phyloP scores from a whole-genome alignment of 92 coral and sea anemone genomes.

The Epizoanthus stellaris region DNA sequence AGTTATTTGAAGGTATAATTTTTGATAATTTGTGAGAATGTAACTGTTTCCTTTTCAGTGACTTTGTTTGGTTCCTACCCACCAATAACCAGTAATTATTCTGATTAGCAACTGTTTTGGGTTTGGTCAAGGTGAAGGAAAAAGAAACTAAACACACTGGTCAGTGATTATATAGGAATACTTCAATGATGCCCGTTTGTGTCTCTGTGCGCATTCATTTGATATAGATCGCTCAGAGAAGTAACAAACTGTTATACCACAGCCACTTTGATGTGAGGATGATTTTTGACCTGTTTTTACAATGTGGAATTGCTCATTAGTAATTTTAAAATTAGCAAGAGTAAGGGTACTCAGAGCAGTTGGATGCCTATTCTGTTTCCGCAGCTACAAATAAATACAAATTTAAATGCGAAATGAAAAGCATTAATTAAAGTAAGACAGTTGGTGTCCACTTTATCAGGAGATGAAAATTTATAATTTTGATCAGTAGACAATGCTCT shows the following conservation, averaged over 20 bases:
- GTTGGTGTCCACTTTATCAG: no score
- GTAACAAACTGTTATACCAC: no score
- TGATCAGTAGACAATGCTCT: background rate
- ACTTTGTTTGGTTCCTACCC: background rate
- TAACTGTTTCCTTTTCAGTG: background rate
- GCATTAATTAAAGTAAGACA: background rate
- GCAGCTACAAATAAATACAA: background rate
- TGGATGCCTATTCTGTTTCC: background rate
- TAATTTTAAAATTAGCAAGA: background rate
- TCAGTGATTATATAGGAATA: background rate
- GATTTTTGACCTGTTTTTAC: background rate
- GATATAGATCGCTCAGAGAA: no score
- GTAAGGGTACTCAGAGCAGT: background rate
- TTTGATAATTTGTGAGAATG: background rate
- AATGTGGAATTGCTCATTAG: background rate
- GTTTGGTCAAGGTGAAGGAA: constrained; percentile 13
- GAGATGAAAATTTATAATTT: background rate
- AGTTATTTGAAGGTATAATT: background rate
- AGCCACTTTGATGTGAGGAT: no score
- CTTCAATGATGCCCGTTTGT: no score
- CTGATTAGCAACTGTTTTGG: constrained; percentile 7
- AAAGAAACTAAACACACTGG: background rate
- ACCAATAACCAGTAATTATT: constrained; percentile 3
- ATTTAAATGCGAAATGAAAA: background rate
- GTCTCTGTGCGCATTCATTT: no score